Conservation (phyloP, 1,140 invertebrate species). For the Idris sp. region DNA sequence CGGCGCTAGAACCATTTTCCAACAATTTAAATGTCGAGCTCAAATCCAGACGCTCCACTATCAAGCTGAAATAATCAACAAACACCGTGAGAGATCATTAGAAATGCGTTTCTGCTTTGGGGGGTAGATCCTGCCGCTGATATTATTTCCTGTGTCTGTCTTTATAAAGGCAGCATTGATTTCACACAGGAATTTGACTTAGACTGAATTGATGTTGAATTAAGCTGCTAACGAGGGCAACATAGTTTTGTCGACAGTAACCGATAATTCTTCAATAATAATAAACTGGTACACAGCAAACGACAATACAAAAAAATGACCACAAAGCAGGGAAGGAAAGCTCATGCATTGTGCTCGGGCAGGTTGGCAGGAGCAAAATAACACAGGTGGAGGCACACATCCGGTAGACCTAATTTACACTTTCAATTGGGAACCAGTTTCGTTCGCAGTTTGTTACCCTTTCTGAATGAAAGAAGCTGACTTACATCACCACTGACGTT, state of each 20-base stretch:
- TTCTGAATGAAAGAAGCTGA: slow-evolving; percentile 12
- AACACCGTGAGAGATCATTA: slow-evolving; percentile 49
- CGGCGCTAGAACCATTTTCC: too few relatives aligned
- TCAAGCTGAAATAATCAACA: slow-evolving; percentile 26
- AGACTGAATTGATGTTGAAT: neutral
- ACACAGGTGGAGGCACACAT: slow-evolving; percentile 1
- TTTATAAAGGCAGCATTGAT: slow-evolving; percentile 27
- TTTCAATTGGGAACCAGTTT: slow-evolving; percentile 40
- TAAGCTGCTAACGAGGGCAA: slow-evolving; percentile 5
- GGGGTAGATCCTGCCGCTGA: slow-evolving; percentile 31
- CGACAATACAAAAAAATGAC: slow-evolving; percentile 4
- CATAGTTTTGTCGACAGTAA: neutral
- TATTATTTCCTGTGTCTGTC: slow-evolving; percentile 45
- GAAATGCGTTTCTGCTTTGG: slow-evolving; percentile 28
- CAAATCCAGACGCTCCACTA: slow-evolving; percentile 22
- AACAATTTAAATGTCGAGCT: too few relatives aligned
- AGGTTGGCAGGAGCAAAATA: too few relatives aligned
- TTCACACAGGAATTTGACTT: slow-evolving; percentile 47
- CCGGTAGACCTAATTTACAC: slow-evolving; percentile 26
- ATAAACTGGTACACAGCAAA: too few relatives aligned
- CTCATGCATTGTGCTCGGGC: too few relatives aligned
- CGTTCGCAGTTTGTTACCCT: slow-evolving; percentile 1
- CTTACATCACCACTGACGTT: slow-evolving; percentile 36
- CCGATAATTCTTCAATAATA: too few relatives aligned
- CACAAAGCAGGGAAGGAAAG: too few relatives aligned